phyloP scores from a whole-genome alignment of 2,113 vertebrate species.

The Colius striatus region DNA sequence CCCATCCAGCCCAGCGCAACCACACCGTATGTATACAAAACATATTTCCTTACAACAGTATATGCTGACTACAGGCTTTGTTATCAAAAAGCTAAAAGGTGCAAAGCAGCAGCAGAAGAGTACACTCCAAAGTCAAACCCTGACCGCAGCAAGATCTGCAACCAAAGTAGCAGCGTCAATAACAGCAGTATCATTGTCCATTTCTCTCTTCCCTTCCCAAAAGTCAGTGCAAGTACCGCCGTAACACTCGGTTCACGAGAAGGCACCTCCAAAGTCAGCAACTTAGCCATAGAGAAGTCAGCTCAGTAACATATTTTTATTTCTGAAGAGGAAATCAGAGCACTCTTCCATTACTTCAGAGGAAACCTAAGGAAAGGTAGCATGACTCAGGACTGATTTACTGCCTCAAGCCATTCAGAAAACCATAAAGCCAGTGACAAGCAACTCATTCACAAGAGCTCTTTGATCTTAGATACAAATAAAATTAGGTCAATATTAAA shows the following conservation, averaged over 20 bases:
- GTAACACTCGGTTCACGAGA: background rate
- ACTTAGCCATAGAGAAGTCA: background rate
- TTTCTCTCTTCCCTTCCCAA: background rate
- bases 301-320: background rate
- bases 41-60: background rate
- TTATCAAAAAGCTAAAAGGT: background rate
- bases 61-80: rapidly evolving
- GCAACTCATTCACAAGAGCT: constrained; percentile 33
- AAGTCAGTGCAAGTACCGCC: background rate
- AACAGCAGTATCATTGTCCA: rapidly evolving
- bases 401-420: constrained; percentile 39
- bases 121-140: background rate
- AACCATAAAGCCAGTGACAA: constrained; percentile 39
- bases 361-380: constrained; percentile 34
- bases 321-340: constrained; percentile 14
- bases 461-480: constrained; percentile 55
- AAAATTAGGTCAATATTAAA: constrained; percentile 62
- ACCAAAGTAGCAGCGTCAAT: rapidly evolving
- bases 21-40: background rate
- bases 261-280: background rate
- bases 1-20: background rate
- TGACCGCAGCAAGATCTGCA: rapidly evolving
- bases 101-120: background rate
- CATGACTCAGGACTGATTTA: constrained; percentile 37
- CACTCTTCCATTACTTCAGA: constrained; percentile 32